phyloP scores from a whole-genome alignment of 2,888 invertebrate species.

The Apodemia mormo region DNA sequence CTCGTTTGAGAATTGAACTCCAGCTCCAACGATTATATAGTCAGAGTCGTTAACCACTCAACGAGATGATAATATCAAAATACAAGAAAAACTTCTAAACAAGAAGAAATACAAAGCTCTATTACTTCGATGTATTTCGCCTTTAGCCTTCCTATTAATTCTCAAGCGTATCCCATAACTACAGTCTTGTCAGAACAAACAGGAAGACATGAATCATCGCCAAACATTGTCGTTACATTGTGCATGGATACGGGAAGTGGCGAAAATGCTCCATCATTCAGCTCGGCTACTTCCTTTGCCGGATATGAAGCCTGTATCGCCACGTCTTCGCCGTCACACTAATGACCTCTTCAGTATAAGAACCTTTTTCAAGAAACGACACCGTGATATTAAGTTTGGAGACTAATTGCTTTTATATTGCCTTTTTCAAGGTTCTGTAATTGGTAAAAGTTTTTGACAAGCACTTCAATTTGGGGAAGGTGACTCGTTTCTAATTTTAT shows the following conservation, averaged over 20 bases:
- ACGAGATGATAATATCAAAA: no score
- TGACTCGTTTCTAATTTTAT: neutral
- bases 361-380: conserved; percentile 25
- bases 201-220: conserved; percentile 47
- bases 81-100: no score
- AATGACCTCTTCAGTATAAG: conserved; percentile 34
- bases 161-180: conserved; percentile 34
- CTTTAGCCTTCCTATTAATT: conserved; percentile 35
- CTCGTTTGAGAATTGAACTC: no score
- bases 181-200: conserved; percentile 37
- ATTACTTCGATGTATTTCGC: neutral
- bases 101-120: neutral
- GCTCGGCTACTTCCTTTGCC: conserved; percentile 42
- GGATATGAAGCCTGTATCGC: conserved; percentile 47
- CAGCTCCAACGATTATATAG: no score
- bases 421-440: conserved; percentile 18
- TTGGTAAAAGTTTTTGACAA: neutral
- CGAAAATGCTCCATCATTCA: conserved; percentile 48
- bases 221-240: conserved; percentile 41
- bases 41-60: no score
- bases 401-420: conserved; percentile 23
- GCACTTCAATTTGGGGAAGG: neutral
- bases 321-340: conserved; percentile 37
- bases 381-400: conserved; percentile 7
- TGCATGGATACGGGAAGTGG: conserved; percentile 42